Percentiles rank a stretch among this genome's conserved stretches.
Evolutionary conservation across 2,797 vertebrate species (phyloP).

Genomic region (Allobates femoralis): DNA sequence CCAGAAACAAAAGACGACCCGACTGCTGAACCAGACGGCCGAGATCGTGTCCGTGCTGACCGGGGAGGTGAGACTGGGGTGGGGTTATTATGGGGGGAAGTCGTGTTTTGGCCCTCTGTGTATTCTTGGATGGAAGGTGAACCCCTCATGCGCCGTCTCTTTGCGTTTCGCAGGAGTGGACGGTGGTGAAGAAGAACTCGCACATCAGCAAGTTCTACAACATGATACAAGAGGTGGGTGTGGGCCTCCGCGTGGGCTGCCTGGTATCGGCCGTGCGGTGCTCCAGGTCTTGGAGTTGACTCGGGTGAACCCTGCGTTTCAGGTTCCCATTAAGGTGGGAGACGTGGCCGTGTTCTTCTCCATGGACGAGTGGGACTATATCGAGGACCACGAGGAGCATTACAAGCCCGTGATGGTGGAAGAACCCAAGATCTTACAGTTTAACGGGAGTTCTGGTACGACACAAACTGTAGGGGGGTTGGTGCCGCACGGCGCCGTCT

Average conservation of each 20-base stretch:
- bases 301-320: neutral
- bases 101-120: neutral
- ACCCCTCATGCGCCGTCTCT: too few species aligned
- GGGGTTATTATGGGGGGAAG: neutral
- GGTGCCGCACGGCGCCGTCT: too few species aligned
- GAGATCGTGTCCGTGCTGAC: slow-evolving; percentile 35
- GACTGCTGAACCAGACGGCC: slow-evolving; percentile 19
- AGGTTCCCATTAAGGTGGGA: slow-evolving; percentile 40
- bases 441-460: neutral
- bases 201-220: slow-evolving; percentile 39
- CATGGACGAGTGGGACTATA: slow-evolving; percentile 53
- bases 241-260: neutral
- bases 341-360: slow-evolving; percentile 50
- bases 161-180: slow-evolving; percentile 25
- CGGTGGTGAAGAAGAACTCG: slow-evolving; percentile 39
- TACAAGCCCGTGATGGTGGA: slow-evolving; percentile 40
- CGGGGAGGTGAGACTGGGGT: slow-evolving; percentile 25
- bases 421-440: neutral
- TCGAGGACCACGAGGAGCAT: slow-evolving; percentile 37
- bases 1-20: slow-evolving; percentile 24
- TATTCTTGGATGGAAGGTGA: neutral
- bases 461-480: too few species aligned
- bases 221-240: slow-evolving; percentile 46
- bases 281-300: neutral
- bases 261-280: neutral